Evolutionary conservation across 1,140 invertebrate genomes (phyloP).

Genomic region (Platorchestia sp.): DNA sequence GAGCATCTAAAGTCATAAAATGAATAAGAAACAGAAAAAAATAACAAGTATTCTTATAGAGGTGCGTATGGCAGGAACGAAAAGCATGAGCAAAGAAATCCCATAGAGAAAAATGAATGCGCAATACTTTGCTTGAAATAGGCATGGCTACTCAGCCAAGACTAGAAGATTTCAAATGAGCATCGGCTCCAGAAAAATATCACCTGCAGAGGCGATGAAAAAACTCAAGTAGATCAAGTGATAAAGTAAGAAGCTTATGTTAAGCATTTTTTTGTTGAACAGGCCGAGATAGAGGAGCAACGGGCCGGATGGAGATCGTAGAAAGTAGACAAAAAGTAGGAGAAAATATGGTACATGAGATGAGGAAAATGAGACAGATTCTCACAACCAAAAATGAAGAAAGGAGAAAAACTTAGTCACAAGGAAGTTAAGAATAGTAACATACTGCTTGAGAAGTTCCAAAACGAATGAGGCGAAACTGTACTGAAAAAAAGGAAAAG

Average conservation of each 20-base stretch:
- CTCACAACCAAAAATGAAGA: too few relatives aligned
- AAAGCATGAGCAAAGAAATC: neutral
- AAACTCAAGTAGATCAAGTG: neutral
- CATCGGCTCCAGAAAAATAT: neutral
- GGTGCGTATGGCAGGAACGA: neutral
- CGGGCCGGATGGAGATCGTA: neutral
- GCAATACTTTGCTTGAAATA: neutral
- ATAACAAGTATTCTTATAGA: neutral
- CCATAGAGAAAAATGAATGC: neutral
- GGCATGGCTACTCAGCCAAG: neutral
- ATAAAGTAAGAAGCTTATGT: neutral
- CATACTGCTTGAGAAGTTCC: neutral
- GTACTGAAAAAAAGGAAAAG: neutral
- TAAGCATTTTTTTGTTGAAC: neutral
- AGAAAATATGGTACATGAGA: neutral
- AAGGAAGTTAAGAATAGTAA: neutral
- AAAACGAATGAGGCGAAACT: neutral
- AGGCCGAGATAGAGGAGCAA: neutral
- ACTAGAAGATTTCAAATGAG: neutral
- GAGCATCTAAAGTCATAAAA: neutral
- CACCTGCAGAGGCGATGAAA: neutral
- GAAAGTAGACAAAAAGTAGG: neutral
- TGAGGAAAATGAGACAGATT: too few relatives aligned
- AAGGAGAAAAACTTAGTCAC: neutral
- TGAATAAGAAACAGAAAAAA: neutral